Base-by-base conservation (phyloP, 1,140 invertebrate genomes). In the Palaemon carinicauda region DNA sequence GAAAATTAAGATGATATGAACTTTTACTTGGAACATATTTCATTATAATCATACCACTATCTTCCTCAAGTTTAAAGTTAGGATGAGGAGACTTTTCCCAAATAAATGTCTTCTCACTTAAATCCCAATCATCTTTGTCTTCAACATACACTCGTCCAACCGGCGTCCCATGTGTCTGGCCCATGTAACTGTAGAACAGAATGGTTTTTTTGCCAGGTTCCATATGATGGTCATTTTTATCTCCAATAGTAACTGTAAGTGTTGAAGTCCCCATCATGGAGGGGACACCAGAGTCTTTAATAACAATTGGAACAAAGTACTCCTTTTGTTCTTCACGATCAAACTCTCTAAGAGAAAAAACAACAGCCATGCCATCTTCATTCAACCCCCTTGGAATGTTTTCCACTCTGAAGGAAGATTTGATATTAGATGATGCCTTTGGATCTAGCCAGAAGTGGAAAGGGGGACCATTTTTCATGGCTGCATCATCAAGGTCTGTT, bases 91-190 rank as follows among this genome's bases (percentile, higher is more conserved):
- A 96, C 74, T 94, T 92, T 71, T 94, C 93, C 96, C 97, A 98
- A 90, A 97, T 97, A 93, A 98, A 99, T 90, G 96, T 97, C 91
- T 99, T 99, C 91, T 99, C 98, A 0, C 96, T 96, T 87, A 98
- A 91, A 93, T 99, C 98, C 98, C 97, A 99, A 91, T 99, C 98
- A 91, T 99, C 98, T 60, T 97, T 92, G 92, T 99, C 98, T 91
- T 97, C 97, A 0, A 98, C 97, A 91, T 99, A 98, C 2, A 99
- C 98, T 87, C 97, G 93, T 33, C 98, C 98, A 88, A 99, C 97
- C 91, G 96, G 96, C 0, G 97, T 97, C 89, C 98, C 89, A 27
- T 54, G 80, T 31, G 80, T 82, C 51, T 90, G 92, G 94, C 95
- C 92, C 51, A 93, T 94, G 88, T 98, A 99, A 92, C 98, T 99